phyloP scores from a whole-genome alignment of 2,797 vertebrate species.

The Knipowitschia caucasica region DNA sequence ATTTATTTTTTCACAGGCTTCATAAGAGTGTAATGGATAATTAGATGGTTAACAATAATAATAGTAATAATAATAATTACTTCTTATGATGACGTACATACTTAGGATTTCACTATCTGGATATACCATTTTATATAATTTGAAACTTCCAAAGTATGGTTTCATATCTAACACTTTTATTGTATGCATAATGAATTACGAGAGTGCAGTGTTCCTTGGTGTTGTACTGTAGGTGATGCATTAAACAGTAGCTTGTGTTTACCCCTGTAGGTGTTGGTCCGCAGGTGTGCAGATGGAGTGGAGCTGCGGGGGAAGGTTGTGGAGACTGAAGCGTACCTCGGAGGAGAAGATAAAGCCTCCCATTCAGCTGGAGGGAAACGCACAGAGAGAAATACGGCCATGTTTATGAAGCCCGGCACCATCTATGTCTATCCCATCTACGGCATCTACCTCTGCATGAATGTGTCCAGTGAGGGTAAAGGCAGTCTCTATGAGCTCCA shows the following conservation, averaged over 20 bases:
- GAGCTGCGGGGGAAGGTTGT: slow-evolving; percentile 88
- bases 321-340: slow-evolving; percentile 93
- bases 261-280: slow-evolving; percentile 82
- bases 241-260: neutral
- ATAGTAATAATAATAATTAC: no score
- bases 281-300: slow-evolving; percentile 77
- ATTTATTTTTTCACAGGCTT: no score
- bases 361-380: slow-evolving; percentile 91
- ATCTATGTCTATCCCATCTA: slow-evolving; percentile 95
- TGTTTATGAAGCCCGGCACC: slow-evolving; percentile 96
- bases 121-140: neutral
- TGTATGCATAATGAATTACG: neutral
- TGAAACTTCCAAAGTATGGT: neutral
- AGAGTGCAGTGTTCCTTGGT: neutral
- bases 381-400: slow-evolving; percentile 85
- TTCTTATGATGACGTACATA: no score
- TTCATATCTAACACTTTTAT: neutral
- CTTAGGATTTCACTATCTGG: neutral
- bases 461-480: slow-evolving; percentile 91
- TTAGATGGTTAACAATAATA: no score
- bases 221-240: slow-evolving; percentile 8
- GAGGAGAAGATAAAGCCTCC: slow-evolving; percentile 90
- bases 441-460: slow-evolving; percentile 92
- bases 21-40: no score
- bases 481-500: neutral